Conservation (phyloP, 2,113 vertebrate species). For the Eulacestoma nigropectus region DNA sequence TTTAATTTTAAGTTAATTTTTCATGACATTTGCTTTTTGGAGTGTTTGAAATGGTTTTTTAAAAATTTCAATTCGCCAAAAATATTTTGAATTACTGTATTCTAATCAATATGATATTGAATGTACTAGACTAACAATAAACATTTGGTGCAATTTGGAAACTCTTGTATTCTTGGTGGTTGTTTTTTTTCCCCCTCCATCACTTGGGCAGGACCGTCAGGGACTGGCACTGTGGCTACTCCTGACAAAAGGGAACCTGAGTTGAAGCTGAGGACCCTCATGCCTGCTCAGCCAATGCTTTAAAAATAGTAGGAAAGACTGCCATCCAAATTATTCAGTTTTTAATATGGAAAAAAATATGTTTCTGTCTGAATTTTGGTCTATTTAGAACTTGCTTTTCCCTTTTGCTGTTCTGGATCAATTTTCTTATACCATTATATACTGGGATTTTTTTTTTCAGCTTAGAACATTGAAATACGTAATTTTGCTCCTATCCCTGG, state of each 20-base stretch:
- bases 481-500: not conserved
- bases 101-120: slow-evolving; percentile 41
- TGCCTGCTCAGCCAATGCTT: not conserved
- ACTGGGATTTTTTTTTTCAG: not conserved
- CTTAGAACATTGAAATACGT: not conserved
- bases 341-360: not conserved
- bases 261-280: not conserved
- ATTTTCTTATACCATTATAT: not conserved
- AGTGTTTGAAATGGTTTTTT: slow-evolving; percentile 49
- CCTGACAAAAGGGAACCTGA: not conserved
- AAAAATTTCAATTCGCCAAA: slow-evolving; percentile 52
- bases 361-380: not conserved
- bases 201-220: not conserved
- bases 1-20: slow-evolving; percentile 47
- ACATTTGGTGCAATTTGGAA: slow-evolving; percentile 69
- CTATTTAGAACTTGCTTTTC: not conserved
- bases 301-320: not conserved
- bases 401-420: not conserved
- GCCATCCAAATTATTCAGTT: not conserved
- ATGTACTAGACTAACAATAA: slow-evolving; percentile 68
- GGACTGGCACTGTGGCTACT: not conserved
- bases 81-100: slow-evolving; percentile 45
- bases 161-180: not conserved
- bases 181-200: rapidly evolving
- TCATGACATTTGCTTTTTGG: slow-evolving; percentile 31